A percentile compares a stretch with the other conserved stretches of the same genome.
These are phyloP conservation scores for Drosophila arawakana DNA, from an alignment of 1,140 invertebrate species.

Conservation along the genomic window DNA sequence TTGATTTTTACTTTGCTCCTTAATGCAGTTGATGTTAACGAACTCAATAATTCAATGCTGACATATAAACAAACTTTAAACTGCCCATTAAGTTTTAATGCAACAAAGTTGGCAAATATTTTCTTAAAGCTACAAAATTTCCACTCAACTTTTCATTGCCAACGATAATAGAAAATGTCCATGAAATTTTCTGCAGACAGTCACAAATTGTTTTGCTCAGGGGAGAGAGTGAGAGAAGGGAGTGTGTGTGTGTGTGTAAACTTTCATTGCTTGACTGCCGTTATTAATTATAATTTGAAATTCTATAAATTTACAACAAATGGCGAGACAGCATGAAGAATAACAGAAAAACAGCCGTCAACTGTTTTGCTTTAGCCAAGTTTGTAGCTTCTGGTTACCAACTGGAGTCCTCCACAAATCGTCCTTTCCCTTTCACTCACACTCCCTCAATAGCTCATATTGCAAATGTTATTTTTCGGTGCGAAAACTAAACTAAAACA, in stretches of 20 bases:
- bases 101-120: neutral
- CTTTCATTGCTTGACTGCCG: constrained; percentile 54
- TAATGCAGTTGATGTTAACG: constrained; percentile 23
- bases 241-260: constrained; percentile 42
- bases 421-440: neutral
- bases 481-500: constrained; percentile 39
- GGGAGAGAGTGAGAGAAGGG: neutral
- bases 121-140: constrained; percentile 2
- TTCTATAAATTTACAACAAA: constrained; percentile 71
- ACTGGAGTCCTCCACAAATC: neutral
- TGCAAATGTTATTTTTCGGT: constrained; percentile 48
- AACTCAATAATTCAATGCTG: constrained; percentile 38
- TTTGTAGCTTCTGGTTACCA: constrained; percentile 34
- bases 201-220: constrained; percentile 5
- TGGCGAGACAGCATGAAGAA: constrained; percentile 27
- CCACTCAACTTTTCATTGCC: constrained; percentile 36
- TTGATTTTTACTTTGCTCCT: constrained; percentile 40
- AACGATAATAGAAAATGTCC: constrained; percentile 30
- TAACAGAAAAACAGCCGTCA: constrained; percentile 31
- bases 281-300: constrained; percentile 76
- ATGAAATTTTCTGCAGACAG: neutral
- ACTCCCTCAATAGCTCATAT: constrained; percentile 35
- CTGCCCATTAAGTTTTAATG: neutral
- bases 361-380: constrained; percentile 25
- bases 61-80: constrained; percentile 40